phyloP scores from a whole-genome alignment of 2,888 invertebrate species.

The Oeneis ivallda region DNA sequence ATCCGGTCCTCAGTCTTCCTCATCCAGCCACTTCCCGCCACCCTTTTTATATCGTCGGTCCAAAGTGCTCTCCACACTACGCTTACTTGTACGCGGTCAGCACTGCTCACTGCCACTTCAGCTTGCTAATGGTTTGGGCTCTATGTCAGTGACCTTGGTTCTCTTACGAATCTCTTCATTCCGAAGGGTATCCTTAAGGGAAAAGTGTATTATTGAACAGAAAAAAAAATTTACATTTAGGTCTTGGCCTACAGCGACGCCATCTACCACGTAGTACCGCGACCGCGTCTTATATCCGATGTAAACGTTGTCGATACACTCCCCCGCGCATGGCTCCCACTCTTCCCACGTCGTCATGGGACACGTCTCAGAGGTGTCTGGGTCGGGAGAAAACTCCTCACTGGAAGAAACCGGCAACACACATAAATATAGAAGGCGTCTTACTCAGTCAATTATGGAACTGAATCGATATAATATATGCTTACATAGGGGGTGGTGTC shows the following conservation, averaged over 20 bases:
- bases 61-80: too few relatives aligned
- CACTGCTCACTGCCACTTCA: too few relatives aligned
- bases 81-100: too few relatives aligned
- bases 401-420: constrained; percentile 38
- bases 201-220: too few relatives aligned
- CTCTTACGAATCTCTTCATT: too few relatives aligned
- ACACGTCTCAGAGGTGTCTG: constrained; percentile 53
- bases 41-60: too few relatives aligned
- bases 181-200: too few relatives aligned
- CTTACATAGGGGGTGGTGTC: neutral
- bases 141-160: too few relatives aligned
- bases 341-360: constrained; percentile 66
- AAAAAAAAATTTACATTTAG: constrained; percentile 42
- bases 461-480: neutral
- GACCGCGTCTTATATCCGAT: constrained; percentile 56
- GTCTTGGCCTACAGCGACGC: constrained; percentile 51
- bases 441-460: neutral
- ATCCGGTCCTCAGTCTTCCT: too few relatives aligned
- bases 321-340: constrained; percentile 63
- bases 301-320: constrained; percentile 53
- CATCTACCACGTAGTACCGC: constrained; percentile 59
- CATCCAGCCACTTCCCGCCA: too few relatives aligned
- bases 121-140: too few relatives aligned
- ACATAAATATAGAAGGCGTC: too few relatives aligned
- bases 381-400: constrained; percentile 52